Evolutionary conservation across 2,888 invertebrate genomes (phyloP), one percentile per base, ranked within the genome.

Genomic region (Dynastes maya): DNA sequence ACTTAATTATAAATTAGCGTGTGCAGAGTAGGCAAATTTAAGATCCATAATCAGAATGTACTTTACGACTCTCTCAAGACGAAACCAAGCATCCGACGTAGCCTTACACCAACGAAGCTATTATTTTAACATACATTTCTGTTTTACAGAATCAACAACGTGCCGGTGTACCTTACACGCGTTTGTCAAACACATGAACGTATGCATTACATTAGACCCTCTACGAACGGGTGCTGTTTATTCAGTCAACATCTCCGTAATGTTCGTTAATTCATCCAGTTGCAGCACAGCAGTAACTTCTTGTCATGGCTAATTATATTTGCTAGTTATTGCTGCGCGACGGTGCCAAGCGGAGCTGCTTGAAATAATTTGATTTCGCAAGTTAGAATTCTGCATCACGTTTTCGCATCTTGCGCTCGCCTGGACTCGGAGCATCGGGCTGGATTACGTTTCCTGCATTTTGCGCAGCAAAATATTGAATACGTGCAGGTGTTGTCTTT

Each of bases 381-480:
- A 68, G 51, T 68, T 68, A 45, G 68, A 68, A 29, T 68, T 68
- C 68, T 68, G 51, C 68, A 68, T 68, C 68, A 68, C 51, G 68
- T 68, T 51, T 27, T 68, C 68, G 29, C 8, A 16, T 68, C 68
- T 27, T 68, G 51, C 29, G 16, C 55, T 22, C 32, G 45, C 45
- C 45, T 8, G 45, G 22, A n/a, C 55, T 4, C 6, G 22, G 22
- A 22, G n/a, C 51, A 29, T 32, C 2, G 13, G 29, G 2, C 11
- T 37, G n/a, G n/a, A 51, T 8, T 68, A 6, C 29, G 27, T 51
- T 68, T 16, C 11, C 1, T 51, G 51, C 37, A 51, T 29, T 68
- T 68, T 68, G 45, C 11, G 8, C 51, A 16, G 51, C 51, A 68
- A 37, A 32, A 68, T 68, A 68, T 68, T 68, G 51, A 68, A 68